Conservation (phyloP, 1,140 invertebrate genomes). For the Drosophila auraria region DNA sequence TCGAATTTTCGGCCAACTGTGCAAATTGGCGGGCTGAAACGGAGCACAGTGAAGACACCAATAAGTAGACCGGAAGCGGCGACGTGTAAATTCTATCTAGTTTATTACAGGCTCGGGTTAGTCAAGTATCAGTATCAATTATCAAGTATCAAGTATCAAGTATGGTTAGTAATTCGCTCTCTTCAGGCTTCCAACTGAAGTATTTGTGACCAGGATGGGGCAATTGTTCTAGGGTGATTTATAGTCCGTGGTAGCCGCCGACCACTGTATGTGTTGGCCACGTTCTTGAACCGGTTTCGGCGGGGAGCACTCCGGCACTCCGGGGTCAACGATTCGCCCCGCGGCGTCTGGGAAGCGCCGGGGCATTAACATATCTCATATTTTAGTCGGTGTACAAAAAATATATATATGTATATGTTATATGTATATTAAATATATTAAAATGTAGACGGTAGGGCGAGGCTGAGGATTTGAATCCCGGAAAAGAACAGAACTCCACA, state of each 20-base stretch:
- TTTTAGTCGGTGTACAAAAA: conserved; percentile 38
- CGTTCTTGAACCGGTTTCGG: conserved; percentile 75
- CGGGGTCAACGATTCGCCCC: conserved; percentile 72
- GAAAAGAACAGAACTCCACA: conserved; percentile 29
- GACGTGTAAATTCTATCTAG: conserved; percentile 36
- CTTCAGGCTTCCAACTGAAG: not conserved
- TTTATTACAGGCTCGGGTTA: conserved; percentile 43
- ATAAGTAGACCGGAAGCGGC: not conserved
- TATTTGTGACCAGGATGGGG: conserved; percentile 25
- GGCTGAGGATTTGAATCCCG: conserved; percentile 2
- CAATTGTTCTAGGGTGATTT: conserved; percentile 49
- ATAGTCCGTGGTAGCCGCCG: conserved; percentile 2
- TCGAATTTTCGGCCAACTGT: conserved; percentile 54
- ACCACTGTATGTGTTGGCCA: conserved; percentile 49
- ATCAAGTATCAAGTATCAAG: not conserved
- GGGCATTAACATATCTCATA: conserved; percentile 30
- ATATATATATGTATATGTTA: conserved; percentile 17
- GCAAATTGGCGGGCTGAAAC: conserved; percentile 29
- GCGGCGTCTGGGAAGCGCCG: not conserved
- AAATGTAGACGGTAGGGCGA: conserved; percentile 16
- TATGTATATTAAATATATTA: conserved; percentile 26
- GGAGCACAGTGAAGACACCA: conserved; percentile 20
- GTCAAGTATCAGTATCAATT: conserved; percentile 17
- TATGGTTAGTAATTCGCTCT: not conserved
- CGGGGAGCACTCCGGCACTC: conserved; percentile 21